These are phyloP conservation scores for Nomia melanderi DNA, from an alignment of 1,140 invertebrate genomes.

Conservation along the genomic window DNA sequence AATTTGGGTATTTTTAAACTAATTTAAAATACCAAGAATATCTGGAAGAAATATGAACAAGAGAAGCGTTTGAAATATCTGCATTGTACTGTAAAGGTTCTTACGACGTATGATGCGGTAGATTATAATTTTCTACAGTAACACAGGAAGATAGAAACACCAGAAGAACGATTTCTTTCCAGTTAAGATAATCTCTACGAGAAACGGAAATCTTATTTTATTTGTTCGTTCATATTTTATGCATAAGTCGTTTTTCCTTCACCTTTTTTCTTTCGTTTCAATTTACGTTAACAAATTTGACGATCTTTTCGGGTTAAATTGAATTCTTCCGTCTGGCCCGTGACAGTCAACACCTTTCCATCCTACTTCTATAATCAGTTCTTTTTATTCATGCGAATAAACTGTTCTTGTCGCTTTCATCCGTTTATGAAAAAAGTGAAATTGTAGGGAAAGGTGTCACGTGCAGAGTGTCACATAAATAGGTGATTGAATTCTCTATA, in stretches of 20 bases:
- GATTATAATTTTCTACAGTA: background rate
- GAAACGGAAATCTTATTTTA: constrained; percentile 35
- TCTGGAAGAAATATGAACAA: too few species aligned
- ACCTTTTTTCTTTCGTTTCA: constrained; percentile 18
- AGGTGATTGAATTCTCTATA: too few species aligned
- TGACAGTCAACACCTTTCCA: background rate
- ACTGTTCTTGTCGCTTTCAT: constrained; percentile 29
- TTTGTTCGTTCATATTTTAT: constrained; percentile 44
- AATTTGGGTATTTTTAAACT: too few species aligned
- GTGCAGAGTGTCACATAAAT: too few species aligned
- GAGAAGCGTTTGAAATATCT: too few species aligned
- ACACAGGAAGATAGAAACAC: background rate
- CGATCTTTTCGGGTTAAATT: constrained; percentile 32
- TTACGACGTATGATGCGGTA: too few species aligned
- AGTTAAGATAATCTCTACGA: constrained; percentile 19
- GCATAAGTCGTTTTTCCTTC: constrained; percentile 18
- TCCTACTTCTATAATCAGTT: constrained; percentile 18
- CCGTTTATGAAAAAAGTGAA: too few species aligned
- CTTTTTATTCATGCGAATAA: constrained; percentile 28
- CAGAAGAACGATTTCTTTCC: constrained; percentile 14
- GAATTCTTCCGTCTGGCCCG: background rate
- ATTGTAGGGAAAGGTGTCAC: too few species aligned
- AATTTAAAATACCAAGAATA: too few species aligned
- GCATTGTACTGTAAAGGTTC: too few species aligned
- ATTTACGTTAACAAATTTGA: constrained; percentile 42